Base-by-base conservation (phyloP, 2,797 vertebrate species). In the Orestias chungarensis region DNA sequence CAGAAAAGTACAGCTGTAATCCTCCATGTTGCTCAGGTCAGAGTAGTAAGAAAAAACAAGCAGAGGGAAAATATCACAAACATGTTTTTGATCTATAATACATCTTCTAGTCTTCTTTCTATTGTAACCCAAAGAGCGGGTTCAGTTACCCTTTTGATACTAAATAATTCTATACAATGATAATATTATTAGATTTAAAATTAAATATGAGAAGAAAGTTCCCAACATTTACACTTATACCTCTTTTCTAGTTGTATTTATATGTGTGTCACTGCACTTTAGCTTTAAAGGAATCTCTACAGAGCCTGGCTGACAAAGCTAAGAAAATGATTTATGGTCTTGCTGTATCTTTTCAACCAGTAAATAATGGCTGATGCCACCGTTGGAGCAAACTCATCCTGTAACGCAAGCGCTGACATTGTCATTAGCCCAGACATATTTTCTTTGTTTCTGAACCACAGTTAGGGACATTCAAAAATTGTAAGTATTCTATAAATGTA, bases 291-390 rank as follows among this genome's bases (percentile, higher is more conserved):
- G 11, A 52, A 66, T 69, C 68, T 25, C 31, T 70, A 11, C 68
- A 46, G 57, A 68, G 84, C 75, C 54, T 20, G 23, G 42, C 84
- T 80, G 69, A 82, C 72, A 78, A 61, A 78, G 78, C 72, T 65
- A 50, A 10, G 54, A 67, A 81, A 83, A 81, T 81, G 6, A 82
- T 75, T 78, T 47, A 84, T 76, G 47, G 43, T 43, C 72, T 71
- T 57, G 78, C 74, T 78, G 71, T 79, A 20, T 86, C 74, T 59
- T 61, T 85, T 55, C 31, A 67, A 55, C 54, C 50, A 66, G 57
- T 73, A 85, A 79, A 81, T 75, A 73, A 75, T 65, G 74, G 54
- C 66, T 71, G 73, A 73, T 68, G 71, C 54, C 57, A 72, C 23
- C 46, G 47, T 78, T 62, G 64, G 71, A 79, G 54, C 50, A 69